Evolutionary conservation across 64 coral and sea anemone species (phyloP), one percentile per base, ranked within the genome.

Genomic region (Pocillopora verrucosa): DNA sequence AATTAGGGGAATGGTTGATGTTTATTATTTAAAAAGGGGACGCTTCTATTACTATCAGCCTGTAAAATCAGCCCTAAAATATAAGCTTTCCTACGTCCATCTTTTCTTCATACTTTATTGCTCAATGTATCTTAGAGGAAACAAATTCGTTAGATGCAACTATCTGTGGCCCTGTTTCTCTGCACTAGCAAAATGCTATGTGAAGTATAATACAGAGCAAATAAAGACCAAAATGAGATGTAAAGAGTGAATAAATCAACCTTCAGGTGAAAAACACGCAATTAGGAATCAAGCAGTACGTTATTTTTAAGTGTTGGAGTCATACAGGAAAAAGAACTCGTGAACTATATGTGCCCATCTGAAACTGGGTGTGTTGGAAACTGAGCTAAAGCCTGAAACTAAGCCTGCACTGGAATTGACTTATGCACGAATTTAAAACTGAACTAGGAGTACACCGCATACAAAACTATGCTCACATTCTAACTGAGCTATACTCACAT

Each of bases 91-190:
- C 74, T 37, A 76, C 37, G 74, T 76, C 74, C 35, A 76, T 76
- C 74, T 76, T 34, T 37, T 76, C 74, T 76, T 76, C 14, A 76
- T 76, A 76, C 74, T 76, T 37, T 41, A 76, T 76, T 76, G 34
- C 34, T 76, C 38, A 76, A 56, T 76, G 74, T 37, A 38, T 41
- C 74, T 36, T 76, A 76, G 35, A 76, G 74, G 74, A 41, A 76
- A 76, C 30, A 37, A 38, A 41, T 37, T 76, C 10, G 34, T 37
- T 76, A 16, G 74, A 37, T 76, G 14, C 37, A 10, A 45, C 74
- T 76, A 76, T 76, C 74, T 76, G 35, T 37, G 34, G 74, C 74
- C 37, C 74, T 73, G 70, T 73, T 73, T 73, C 70, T 73, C 70
- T 73, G 70, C 70, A 22, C 70, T 73, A 22, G 20, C 70, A 24